These are phyloP conservation scores for Coluber constrictor DNA, from an alignment of 2,797 vertebrate species.

Conservation along the genomic window DNA sequence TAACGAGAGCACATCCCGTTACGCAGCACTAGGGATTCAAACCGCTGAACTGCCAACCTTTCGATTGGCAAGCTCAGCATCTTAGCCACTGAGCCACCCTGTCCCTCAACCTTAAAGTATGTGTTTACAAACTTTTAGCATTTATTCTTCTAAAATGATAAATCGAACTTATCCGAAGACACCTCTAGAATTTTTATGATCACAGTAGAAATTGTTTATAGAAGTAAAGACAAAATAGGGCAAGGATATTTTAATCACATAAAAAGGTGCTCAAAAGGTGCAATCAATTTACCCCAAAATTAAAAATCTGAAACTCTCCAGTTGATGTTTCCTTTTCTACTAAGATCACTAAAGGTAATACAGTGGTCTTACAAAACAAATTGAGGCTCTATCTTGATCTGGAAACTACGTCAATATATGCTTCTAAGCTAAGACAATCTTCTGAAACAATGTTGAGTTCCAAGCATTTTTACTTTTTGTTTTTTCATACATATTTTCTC, in stretches of 20 bases:
- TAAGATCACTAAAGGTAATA: not conserved
- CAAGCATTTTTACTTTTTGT: not conserved
- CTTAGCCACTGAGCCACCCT: too few relatives aligned
- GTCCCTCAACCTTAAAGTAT: not conserved
- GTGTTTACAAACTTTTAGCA: not conserved
- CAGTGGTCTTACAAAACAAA: not conserved
- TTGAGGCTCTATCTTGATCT: not conserved
- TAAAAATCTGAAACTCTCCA: not conserved
- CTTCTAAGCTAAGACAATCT: not conserved
- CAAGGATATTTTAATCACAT: not conserved
- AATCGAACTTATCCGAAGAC: not conserved
- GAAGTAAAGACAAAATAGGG: not conserved
- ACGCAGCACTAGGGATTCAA: too few relatives aligned
- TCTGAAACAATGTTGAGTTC: not conserved
- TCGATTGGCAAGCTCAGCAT: too few relatives aligned
- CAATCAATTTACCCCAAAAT: not conserved
- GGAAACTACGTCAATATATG: too few relatives aligned
- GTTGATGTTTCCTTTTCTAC: not conserved
- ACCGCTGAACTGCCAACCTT: too few relatives aligned
- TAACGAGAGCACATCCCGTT: too few relatives aligned
- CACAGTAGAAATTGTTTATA: not conserved
- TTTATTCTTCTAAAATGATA: not conserved
- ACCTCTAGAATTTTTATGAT: not conserved
- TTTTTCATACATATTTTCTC: not conserved
- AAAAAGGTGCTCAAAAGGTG: not conserved